Conservation (phyloP, 2,888 invertebrate species). For the Crematogaster levior region DNA sequence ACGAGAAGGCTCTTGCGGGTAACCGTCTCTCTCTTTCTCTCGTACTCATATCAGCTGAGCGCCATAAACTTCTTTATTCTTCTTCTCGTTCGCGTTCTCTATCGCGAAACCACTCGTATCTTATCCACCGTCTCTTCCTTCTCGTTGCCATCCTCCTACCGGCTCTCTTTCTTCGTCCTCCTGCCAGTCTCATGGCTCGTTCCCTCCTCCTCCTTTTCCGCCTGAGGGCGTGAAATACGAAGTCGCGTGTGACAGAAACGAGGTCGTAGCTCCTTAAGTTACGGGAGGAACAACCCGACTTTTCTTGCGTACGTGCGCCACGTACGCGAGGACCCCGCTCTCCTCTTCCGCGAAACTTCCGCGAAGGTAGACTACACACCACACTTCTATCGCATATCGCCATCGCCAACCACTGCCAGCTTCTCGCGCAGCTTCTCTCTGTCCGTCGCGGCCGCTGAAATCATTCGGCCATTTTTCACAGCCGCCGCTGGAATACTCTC, state of each 20-base stretch:
- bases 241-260: constrained; percentile 52
- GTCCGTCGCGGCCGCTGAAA: constrained; percentile 14
- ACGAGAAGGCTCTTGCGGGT: constrained; percentile 5
- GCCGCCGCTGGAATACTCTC: constrained; percentile 11
- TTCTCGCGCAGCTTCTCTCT: constrained; percentile 12
- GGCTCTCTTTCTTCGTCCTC: not conserved
- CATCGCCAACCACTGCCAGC: not conserved
- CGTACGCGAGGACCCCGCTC: not conserved
- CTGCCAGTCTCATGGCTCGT: not conserved
- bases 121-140: constrained; percentile 11
- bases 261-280: constrained; percentile 52
- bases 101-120: constrained; percentile 38
- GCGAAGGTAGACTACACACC: constrained; percentile 27
- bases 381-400: not conserved
- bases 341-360: constrained; percentile 1
- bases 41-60: not conserved
- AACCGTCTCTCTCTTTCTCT: constrained; percentile 18
- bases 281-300: constrained; percentile 40
- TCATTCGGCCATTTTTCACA: constrained; percentile 40
- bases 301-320: constrained; percentile 36
- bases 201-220: constrained; percentile 15
- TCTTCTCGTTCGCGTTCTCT: constrained; percentile 29
- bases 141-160: not conserved
- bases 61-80: constrained; percentile 35
- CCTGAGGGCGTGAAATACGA: constrained; percentile 38